phyloP scores from a whole-genome alignment of 2,797 vertebrate species.

The Pipistrellus kuhlii region DNA sequence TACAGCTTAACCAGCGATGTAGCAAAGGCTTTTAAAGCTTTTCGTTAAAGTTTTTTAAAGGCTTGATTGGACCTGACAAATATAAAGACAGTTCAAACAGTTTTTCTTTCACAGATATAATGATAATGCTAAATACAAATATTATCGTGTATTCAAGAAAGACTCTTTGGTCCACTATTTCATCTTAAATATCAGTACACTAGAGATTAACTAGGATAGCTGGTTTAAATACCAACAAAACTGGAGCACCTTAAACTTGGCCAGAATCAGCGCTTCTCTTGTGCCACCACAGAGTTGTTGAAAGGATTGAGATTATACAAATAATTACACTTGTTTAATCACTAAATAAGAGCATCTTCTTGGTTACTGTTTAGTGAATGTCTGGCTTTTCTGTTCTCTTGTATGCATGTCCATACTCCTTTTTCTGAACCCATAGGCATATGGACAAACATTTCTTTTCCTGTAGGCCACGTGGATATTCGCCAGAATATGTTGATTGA shows the following conservation, averaged over 20 bases:
- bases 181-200: neutral
- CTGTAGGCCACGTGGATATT: neutral
- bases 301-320: slow-evolving; percentile 6
- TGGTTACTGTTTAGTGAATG: neutral
- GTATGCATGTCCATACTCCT: neutral
- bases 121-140: neutral
- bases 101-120: slow-evolving; percentile 16
- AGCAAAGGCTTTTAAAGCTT: neutral
- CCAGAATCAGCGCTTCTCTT: neutral
- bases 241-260: neutral
- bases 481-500: neutral
- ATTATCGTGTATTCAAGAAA: neutral
- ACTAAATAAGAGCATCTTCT: neutral
- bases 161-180: neutral
- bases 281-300: neutral
- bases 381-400: neutral
- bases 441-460: neutral
- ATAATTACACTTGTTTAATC: neutral
- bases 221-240: no score
- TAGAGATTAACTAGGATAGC: neutral
- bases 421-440: neutral
- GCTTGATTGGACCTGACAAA: neutral
- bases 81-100: neutral
- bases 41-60: neutral
- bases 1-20: slow-evolving; percentile 1